phyloP scores from a whole-genome alignment of 2,113 vertebrate species.

The Prunella fulvescens region DNA sequence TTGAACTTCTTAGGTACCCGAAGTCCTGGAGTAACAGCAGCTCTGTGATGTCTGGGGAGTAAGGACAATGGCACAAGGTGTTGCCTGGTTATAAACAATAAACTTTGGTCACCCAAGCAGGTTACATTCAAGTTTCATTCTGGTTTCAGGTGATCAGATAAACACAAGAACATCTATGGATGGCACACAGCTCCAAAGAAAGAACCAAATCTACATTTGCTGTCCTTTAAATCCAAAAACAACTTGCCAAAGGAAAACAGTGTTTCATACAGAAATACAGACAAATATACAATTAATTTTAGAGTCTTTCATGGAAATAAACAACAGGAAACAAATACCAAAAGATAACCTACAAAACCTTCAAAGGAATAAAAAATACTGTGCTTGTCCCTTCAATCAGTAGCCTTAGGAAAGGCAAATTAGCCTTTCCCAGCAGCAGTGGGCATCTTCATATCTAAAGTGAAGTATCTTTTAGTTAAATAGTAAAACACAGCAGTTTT shows the following conservation, averaged over 20 bases:
- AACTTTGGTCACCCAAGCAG: neutral
- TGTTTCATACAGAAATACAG: neutral
- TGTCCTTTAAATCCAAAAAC: neutral
- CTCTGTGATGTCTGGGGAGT: neutral
- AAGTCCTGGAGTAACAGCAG: neutral
- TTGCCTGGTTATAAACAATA: neutral
- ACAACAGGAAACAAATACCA: neutral
- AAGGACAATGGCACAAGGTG: neutral
- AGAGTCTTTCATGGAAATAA: neutral
- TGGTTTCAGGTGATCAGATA: neutral
- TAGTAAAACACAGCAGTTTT: accelerated
- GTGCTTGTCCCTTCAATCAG: neutral
- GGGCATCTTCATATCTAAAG: neutral
- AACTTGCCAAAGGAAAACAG: neutral
- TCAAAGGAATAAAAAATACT: neutral
- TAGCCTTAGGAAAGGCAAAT: neutral
- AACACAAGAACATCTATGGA: neutral
- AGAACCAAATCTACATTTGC: neutral
- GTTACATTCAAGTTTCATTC: neutral
- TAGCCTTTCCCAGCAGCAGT: neutral
- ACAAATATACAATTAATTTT: neutral
- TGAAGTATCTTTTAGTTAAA: neutral
- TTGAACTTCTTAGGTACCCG: neutral
- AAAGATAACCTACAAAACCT: slow-evolving; percentile 35
- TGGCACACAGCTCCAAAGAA: neutral